phyloP scores from a whole-genome alignment of 37 sponge, comb jelly and placozoan genomes.

The Aphrocallistes beatrix region DNA sequence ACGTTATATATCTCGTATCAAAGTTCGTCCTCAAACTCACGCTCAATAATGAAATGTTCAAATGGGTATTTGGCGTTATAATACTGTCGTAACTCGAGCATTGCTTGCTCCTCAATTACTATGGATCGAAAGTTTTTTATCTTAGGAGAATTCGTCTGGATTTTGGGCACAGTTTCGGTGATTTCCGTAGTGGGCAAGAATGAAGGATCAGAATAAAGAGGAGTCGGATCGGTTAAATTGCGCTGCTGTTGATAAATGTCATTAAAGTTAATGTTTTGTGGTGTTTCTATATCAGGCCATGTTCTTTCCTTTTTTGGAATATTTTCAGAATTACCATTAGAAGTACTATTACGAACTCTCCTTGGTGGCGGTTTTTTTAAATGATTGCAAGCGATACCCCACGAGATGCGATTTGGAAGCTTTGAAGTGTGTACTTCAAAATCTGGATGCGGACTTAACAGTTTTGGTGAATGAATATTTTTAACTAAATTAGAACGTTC shows the following conservation, averaged over 20 bases:
- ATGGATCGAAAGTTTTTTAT: background rate
- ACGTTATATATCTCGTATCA: no score
- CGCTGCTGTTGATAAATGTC: background rate
- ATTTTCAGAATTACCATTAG: background rate
- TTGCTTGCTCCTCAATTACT: background rate
- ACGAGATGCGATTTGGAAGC: background rate
- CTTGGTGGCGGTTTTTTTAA: background rate
- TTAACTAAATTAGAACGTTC: background rate
- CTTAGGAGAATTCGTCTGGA: background rate
- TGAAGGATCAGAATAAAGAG: background rate
- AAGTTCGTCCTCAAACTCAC: background rate
- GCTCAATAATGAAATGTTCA: background rate
- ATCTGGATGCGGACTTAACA: background rate
- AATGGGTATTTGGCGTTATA: background rate
- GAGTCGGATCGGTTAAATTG: background rate
- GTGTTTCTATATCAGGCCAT: background rate
- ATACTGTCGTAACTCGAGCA: background rate
- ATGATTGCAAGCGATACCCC: background rate
- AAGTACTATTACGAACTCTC: background rate
- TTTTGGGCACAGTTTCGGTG: background rate
- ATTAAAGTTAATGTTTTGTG: background rate
- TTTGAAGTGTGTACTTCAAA: background rate
- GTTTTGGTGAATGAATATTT: background rate
- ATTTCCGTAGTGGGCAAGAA: background rate
- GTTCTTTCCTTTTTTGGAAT: background rate